These are phyloP conservation scores for Elaphurus davidianus DNA, from an alignment of 2,113 vertebrate genomes.

Conservation along the genomic window DNA sequence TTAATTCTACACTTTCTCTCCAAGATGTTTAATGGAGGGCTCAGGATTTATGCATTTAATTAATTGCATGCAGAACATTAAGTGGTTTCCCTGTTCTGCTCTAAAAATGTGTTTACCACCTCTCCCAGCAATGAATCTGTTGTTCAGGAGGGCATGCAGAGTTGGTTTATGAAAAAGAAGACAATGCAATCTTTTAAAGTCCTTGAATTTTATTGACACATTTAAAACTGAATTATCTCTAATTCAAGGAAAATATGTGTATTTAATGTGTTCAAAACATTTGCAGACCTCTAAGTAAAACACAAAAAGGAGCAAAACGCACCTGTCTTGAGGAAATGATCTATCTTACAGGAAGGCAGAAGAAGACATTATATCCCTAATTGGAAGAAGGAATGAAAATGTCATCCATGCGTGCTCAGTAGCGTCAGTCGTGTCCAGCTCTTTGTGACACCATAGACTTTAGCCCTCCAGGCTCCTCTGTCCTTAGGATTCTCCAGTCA, in stretches of 20 bases:
- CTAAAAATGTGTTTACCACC: not conserved
- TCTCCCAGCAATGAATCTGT: not conserved
- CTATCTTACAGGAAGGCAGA: not conserved
- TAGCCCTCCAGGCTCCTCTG: not conserved
- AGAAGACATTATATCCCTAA: not conserved
- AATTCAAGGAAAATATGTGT: not conserved
- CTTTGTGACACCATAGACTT: not conserved
- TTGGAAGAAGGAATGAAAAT: not conserved
- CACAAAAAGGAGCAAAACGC: not conserved
- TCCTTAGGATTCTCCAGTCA: not conserved
- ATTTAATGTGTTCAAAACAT: not conserved
- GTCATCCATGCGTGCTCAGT: not conserved
- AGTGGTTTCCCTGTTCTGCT: not conserved
- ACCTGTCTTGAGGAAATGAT: not conserved
- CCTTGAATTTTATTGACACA: not conserved
- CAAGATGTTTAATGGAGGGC: not conserved
- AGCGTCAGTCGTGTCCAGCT: not conserved
- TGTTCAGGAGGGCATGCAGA: not conserved
- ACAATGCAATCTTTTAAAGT: not conserved
- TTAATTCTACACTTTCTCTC: not conserved
- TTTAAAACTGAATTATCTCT: not conserved
- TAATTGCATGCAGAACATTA: not conserved
- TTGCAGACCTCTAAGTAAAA: not conserved
- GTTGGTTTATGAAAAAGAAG: not conserved
- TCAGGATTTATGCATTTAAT: not conserved